phyloP scores from a whole-genome alignment of 2,113 vertebrate species.

The Campylomormyrus tamandua region DNA sequence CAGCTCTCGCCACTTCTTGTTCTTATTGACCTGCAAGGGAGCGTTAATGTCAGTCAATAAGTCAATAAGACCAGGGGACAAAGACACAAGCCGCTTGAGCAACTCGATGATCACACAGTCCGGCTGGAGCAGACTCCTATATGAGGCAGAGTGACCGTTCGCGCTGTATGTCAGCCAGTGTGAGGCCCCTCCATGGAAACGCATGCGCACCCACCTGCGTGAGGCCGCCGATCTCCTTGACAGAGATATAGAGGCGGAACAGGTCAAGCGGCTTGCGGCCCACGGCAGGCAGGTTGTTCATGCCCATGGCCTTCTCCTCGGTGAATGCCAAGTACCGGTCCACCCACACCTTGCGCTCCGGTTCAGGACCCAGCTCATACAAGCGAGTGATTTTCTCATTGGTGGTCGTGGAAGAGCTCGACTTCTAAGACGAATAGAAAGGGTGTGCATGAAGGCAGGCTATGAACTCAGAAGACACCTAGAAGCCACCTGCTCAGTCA shows the following conservation, averaged over 20 bases:
- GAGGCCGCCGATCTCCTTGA: constrained; percentile 96
- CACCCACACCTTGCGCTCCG: constrained; percentile 96
- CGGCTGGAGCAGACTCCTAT: background rate
- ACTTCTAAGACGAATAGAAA: constrained; percentile 67
- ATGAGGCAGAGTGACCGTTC: background rate
- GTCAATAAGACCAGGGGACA: background rate
- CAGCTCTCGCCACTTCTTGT: constrained; percentile 97
- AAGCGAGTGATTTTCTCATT: constrained; percentile 97
- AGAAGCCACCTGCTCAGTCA: background rate
- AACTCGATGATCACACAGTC: background rate
- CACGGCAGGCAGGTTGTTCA: constrained; percentile 93
- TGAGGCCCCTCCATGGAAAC: too few relatives aligned
- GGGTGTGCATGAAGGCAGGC: background rate
- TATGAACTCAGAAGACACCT: too few relatives aligned
- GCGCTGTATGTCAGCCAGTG: background rate
- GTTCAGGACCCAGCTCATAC: constrained; percentile 92
- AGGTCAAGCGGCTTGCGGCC: constrained; percentile 95
- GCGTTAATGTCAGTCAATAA: background rate
- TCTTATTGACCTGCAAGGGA: constrained; percentile 85
- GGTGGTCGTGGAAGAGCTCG: constrained; percentile 93
- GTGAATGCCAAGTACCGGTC: constrained; percentile 91
- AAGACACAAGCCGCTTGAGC: background rate
- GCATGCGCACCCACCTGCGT: constrained; percentile 68
- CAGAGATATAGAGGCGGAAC: constrained; percentile 90
- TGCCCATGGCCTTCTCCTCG: constrained; percentile 95